Conservation (phyloP, 1,140 invertebrate species). For the Drosophila subpulchrella region DNA sequence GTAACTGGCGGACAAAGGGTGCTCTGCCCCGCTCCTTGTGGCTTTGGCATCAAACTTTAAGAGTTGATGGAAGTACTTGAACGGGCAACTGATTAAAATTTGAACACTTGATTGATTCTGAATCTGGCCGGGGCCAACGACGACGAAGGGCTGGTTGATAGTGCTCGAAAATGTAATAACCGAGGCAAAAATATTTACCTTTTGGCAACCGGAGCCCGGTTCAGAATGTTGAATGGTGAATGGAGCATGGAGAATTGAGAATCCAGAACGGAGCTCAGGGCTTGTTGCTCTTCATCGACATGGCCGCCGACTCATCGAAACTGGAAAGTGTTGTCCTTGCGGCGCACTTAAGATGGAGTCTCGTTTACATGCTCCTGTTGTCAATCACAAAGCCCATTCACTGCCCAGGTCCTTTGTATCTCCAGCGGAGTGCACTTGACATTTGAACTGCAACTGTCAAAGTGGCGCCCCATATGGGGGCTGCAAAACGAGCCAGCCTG, state of each 20-base stretch:
- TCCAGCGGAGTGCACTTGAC: slow-evolving; percentile 65
- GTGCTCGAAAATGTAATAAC: slow-evolving; percentile 72
- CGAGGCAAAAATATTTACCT: slow-evolving; percentile 77
- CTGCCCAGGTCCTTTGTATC: slow-evolving; percentile 33
- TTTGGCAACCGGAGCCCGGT: slow-evolving; percentile 65
- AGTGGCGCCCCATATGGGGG: slow-evolving; percentile 33
- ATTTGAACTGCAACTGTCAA: slow-evolving; percentile 79
- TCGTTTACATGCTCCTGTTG: slow-evolving; percentile 62
- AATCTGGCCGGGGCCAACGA: slow-evolving; percentile 40
- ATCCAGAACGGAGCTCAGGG: slow-evolving; percentile 2
- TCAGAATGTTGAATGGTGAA: slow-evolving; percentile 9
- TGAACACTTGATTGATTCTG: slow-evolving; percentile 76
- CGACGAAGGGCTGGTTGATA: slow-evolving; percentile 26
- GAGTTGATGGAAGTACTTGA: slow-evolving; percentile 65
- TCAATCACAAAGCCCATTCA: slow-evolving; percentile 68
- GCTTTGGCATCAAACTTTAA: slow-evolving; percentile 63
- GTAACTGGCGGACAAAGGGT: slow-evolving; percentile 28
- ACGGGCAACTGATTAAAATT: slow-evolving; percentile 75
- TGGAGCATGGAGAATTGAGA: slow-evolving; percentile 20
- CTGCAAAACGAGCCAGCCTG: slow-evolving; percentile 43
- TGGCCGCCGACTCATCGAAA: not conserved
- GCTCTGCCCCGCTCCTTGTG: slow-evolving; percentile 13
- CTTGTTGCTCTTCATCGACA: slow-evolving; percentile 41
- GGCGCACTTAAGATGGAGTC: slow-evolving; percentile 44
- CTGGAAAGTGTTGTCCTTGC: slow-evolving; percentile 41